Conservation (phyloP, 2,113 vertebrate species). For the Illadopsis cleaveri region DNA sequence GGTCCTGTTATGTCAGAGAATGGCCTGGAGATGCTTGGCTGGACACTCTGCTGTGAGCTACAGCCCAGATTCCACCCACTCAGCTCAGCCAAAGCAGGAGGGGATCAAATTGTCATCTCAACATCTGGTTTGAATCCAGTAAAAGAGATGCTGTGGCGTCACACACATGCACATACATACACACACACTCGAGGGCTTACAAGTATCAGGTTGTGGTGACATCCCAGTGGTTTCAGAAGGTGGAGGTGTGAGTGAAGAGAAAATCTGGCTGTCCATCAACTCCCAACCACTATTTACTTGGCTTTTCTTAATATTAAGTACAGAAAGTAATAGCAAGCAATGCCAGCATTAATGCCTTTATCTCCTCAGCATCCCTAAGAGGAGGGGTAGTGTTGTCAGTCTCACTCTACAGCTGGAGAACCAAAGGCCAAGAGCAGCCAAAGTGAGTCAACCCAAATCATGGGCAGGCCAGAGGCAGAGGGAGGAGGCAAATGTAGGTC, state of each 20-base stretch:
- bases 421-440: neutral
- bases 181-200: neutral
- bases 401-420: neutral
- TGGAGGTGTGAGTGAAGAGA: neutral
- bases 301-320: neutral
- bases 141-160: neutral
- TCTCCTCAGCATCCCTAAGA: neutral
- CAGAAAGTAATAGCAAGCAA: neutral
- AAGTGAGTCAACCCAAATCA: neutral
- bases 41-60: neutral
- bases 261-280: neutral
- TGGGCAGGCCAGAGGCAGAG: neutral
- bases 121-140: constrained; percentile 56
- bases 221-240: neutral
- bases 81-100: constrained; percentile 7
- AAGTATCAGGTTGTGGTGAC: neutral
- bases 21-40: constrained; percentile 51
- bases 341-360: neutral
- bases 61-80: constrained; percentile 58
- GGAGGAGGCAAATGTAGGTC: fast-evolving
- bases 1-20: constrained; percentile 43
- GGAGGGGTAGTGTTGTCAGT: neutral
- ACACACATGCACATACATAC: neutral
- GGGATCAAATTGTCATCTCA: constrained; percentile 53
- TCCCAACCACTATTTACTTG: neutral